Percentiles rank a stretch among this genome's conserved stretches.
Evolutionary conservation across 2,113 vertebrate genomes (phyloP).

Genomic region (Semnornis frantzii): DNA sequence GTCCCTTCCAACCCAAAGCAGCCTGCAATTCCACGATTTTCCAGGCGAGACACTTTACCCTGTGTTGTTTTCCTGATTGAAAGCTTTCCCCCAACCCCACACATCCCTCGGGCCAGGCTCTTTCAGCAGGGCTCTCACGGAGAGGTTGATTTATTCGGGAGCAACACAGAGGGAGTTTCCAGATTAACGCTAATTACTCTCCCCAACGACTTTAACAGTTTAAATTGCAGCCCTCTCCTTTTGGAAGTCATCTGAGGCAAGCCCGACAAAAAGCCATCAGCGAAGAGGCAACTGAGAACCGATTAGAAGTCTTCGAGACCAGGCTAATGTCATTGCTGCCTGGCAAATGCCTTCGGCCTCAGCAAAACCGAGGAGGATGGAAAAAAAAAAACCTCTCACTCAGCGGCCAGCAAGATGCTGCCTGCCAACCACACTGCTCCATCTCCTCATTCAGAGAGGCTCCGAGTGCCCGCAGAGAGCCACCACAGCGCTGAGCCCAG

Average conservation of each 20-base stretch:
- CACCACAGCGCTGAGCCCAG: not conserved
- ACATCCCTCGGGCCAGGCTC: not conserved
- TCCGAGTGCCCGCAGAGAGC: not conserved
- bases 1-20: no score
- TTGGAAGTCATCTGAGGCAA: conserved; percentile 58
- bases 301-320: conserved; percentile 53
- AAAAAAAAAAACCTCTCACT: conserved; percentile 1
- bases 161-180: conserved; percentile 66
- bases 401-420: not conserved
- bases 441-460: conserved; percentile 7
- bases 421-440: not conserved
- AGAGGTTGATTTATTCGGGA: conserved; percentile 68
- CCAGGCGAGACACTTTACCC: not conserved
- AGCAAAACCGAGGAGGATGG: conserved; percentile 9
- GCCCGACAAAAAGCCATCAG: conserved; percentile 55
- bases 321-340: conserved; percentile 36
- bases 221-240: conserved; percentile 64
- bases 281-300: conserved; percentile 59
- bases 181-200: conserved; percentile 70
- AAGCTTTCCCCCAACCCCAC: not conserved
- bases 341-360: conserved; percentile 49
- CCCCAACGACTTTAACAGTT: conserved; percentile 68
- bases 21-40: not conserved
- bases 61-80: not conserved
- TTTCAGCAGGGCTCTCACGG: conserved; percentile 1